Base-by-base conservation (phyloP, 2,888 invertebrate species). In the Drosophila stalkeri region DNA sequence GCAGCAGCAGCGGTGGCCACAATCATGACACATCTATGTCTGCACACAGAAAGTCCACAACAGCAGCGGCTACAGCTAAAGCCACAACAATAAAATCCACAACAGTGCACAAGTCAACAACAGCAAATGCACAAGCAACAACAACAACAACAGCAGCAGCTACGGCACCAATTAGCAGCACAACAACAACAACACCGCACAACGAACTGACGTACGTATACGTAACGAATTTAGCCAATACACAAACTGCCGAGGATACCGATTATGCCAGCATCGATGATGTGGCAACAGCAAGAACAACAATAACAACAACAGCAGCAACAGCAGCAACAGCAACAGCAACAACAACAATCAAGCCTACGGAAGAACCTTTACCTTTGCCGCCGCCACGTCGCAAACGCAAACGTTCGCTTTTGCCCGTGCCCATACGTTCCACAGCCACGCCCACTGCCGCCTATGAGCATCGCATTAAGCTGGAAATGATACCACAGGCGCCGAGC, bases 151-250 rank as follows among this genome's bases (percentile, higher is more conserved):
- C 44, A 44, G 20, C 44, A 44, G 11, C 77, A 54, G 18, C 69
- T 33, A 12, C 67, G 20, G 14, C 65, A 52, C 11, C 64, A 41
- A 20, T 44, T 14, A 41, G 37, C 35, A 54, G 65, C 68, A 46
- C 76, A 59, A 27, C 44, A 41, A 27, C 64, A 43, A 23, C 80
- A 70, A 63, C 79, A 64, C 65, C 82, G 74, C 86, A 89, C 86
- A 85, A 89, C 88, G 86, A 86, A 83, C 89, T 90, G 92, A 93
- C 92, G 93, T 93, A 93, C 92, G 93, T 93, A 93, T 93, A 90
- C 91, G 92, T 92, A 90, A 91, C 86, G 89, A 90, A 89, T 89
- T 90, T 91, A 91, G 82, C 77, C 69, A 81, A 82, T 81, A 83
- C 74, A 80, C 78, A 85, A 85, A 85, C 66, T 84, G 56, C 20